Percentiles rank a stretch among this genome's conserved stretches.
phyloP scores from a whole-genome alignment of 2,888 invertebrate genomes.

The Lycocerus yunnanus region DNA sequence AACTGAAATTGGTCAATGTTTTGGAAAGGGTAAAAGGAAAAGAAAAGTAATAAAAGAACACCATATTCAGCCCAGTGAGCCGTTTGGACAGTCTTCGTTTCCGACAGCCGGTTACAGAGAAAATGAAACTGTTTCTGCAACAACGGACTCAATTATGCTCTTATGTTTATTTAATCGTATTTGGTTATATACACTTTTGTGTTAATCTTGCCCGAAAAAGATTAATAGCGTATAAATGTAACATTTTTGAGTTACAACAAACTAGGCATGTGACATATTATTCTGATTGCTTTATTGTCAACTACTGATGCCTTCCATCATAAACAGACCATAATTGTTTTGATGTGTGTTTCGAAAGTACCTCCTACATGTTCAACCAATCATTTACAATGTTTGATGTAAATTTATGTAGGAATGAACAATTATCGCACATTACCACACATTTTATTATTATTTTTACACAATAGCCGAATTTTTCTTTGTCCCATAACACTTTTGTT shows the following conservation, averaged over 20 bases:
- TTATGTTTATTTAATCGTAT: slow-evolving; percentile 22
- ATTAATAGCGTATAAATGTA: background rate
- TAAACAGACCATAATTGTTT: slow-evolving; percentile 23
- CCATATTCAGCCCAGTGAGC: slow-evolving; percentile 45
- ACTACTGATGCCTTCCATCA: slow-evolving; percentile 44
- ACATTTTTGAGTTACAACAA: slow-evolving; percentile 35
- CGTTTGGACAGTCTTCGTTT: slow-evolving; percentile 34
- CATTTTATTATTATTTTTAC: background rate
- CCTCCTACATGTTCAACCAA: slow-evolving; percentile 1
- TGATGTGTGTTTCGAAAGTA: slow-evolving; percentile 9
- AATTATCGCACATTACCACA: background rate
- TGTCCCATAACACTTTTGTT: background rate
- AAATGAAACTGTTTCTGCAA: slow-evolving; percentile 46
- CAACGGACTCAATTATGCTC: slow-evolving; percentile 21
- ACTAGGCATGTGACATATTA: slow-evolving; percentile 48
- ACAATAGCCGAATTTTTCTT: background rate
- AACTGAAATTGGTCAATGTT: slow-evolving; percentile 52
- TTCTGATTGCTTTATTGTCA: slow-evolving; percentile 44
- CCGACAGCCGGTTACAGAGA: slow-evolving; percentile 44
- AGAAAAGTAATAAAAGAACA: slow-evolving; percentile 53
- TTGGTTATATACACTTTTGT: slow-evolving; percentile 1
- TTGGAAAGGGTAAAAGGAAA: slow-evolving; percentile 46
- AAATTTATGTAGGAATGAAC: background rate
- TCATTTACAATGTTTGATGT: background rate
- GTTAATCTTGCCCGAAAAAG: background rate